These are phyloP conservation scores for Halichondria panicea DNA, from an alignment of 37 sponge, comb jelly and placozoan species.

Conservation along the genomic window DNA sequence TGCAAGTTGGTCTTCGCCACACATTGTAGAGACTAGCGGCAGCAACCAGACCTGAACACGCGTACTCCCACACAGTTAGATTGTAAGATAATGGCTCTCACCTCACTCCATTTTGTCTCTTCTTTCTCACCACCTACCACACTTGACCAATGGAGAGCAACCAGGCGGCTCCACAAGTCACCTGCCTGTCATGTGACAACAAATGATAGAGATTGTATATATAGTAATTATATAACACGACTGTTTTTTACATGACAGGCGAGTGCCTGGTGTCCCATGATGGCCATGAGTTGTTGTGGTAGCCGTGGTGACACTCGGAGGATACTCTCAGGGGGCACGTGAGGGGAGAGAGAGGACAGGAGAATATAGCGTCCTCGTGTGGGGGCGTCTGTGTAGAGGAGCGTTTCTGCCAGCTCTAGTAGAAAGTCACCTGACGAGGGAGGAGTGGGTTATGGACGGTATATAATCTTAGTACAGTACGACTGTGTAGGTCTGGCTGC, in stretches of 20 bases:
- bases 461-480: background rate
- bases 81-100: background rate
- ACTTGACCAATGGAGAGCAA: conserved; percentile 25
- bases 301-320: conserved; percentile 24
- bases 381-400: conserved; percentile 38
- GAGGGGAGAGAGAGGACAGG: conserved; percentile 27
- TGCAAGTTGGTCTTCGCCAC: conserved; percentile 6
- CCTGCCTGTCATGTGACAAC: conserved; percentile 44
- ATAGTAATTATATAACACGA: background rate
- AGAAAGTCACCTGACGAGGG: conserved; percentile 7
- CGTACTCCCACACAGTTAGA: background rate
- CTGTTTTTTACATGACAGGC: conserved; percentile 66
- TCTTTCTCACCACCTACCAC: background rate
- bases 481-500: background rate
- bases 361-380: conserved; percentile 62
- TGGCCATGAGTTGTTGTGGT: conserved; percentile 52
- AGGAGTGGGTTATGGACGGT: background rate
- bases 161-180: conserved; percentile 55
- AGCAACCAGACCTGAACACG: conserved; percentile 51
- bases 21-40: conserved; percentile 29
- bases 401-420: conserved; percentile 5
- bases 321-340: conserved; percentile 16
- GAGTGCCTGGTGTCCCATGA: conserved; percentile 73
- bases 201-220: background rate
- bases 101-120: conserved; percentile 12